Conservation (phyloP, 2,888 invertebrate species). For the Oeneis ivallda region DNA sequence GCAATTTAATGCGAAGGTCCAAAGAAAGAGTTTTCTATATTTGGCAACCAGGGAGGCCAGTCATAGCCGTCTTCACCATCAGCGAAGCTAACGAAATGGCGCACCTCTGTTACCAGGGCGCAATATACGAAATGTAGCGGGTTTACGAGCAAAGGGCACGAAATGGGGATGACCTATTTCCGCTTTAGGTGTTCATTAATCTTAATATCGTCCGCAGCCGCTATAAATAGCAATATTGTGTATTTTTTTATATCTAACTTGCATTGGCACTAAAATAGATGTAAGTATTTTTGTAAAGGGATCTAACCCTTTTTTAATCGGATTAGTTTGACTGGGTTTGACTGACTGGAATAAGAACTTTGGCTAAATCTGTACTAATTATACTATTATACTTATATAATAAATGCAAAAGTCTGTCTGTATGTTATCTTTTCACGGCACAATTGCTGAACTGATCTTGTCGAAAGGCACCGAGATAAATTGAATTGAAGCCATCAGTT, state of each 20-base stretch:
- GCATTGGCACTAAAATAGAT: slow-evolving; percentile 4
- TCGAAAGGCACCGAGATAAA: neutral
- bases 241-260: neutral
- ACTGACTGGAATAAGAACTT: too few species aligned
- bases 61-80: slow-evolving; percentile 21
- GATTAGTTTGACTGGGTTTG: neutral
- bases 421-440: neutral
- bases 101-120: slow-evolving; percentile 29
- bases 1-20: neutral
- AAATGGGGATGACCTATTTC: slow-evolving; percentile 31
- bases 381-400: too few species aligned
- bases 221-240: slow-evolving; percentile 10
- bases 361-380: too few species aligned
- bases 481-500: too few species aligned
- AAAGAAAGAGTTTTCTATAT: slow-evolving; percentile 4
- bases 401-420: too few species aligned
- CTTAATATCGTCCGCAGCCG: slow-evolving; percentile 15
- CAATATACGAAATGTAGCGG: slow-evolving; percentile 22
- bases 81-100: slow-evolving; percentile 31
- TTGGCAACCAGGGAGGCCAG: slow-evolving; percentile 6
- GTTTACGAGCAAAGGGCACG: slow-evolving; percentile 31
- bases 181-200: slow-evolving; percentile 17
- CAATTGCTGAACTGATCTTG: neutral
- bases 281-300: neutral
- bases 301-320: neutral